phyloP scores from a whole-genome alignment of 2,797 vertebrate genomes.

The Synanceia verrucosa region DNA sequence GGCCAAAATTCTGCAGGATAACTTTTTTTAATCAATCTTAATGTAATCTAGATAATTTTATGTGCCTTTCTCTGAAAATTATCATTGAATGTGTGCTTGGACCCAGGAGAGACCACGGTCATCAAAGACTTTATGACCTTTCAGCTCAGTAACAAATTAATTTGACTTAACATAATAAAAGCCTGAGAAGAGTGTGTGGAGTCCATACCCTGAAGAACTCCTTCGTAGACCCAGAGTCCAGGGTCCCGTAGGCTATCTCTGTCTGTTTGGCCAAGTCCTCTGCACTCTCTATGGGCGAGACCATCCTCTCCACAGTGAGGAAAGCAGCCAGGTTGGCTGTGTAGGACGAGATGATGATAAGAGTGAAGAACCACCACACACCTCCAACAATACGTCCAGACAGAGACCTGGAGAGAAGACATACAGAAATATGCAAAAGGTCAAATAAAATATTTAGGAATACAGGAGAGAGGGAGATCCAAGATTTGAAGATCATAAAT shows the following conservation, averaged over 20 bases:
- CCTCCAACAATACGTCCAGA: conserved; percentile 98
- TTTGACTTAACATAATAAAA: not conserved
- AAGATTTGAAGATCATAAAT: conserved; percentile 20
- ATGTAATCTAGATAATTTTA: not conserved
- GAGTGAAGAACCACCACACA: conserved; percentile 99
- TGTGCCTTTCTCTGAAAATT: not conserved
- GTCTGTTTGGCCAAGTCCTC: conserved; percentile 99
- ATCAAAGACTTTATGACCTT: not conserved
- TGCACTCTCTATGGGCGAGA: conserved; percentile 89
- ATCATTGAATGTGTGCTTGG: not conserved
- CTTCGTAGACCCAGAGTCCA: conserved; percentile 97
- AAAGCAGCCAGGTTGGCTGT: conserved; percentile 98
- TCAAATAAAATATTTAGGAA: not conserved
- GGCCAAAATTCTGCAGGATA: not conserved
- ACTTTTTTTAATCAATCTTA: not conserved
- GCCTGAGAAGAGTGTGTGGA: not conserved
- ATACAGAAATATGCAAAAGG: conserved; percentile 1
- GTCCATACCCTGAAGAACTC: conserved; percentile 96
- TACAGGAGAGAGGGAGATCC: not conserved
- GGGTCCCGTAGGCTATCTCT: conserved; percentile 96
- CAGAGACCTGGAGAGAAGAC: conserved; percentile 87
- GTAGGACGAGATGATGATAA: conserved; percentile 99
- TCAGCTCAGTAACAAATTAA: conserved; percentile 1
- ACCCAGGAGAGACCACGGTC: not conserved
- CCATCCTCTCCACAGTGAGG: conserved; percentile 98